Conservation (phyloP, 2,113 vertebrate species). For the Odontesthes bonariensis region DNA sequence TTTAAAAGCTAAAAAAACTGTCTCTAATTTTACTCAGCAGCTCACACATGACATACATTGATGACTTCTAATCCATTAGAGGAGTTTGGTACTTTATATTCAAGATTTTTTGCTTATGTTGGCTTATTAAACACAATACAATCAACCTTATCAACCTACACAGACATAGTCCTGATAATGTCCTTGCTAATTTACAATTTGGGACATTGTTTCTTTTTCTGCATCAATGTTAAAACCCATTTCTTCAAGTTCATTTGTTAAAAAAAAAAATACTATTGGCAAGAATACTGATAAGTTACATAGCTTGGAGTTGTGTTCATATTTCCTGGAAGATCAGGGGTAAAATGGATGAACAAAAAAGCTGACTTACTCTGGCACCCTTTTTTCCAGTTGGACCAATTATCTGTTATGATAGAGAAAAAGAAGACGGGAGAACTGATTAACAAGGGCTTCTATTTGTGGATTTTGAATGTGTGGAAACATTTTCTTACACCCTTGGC, state of each 20-base stretch:
- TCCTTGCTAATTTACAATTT: too few relatives aligned
- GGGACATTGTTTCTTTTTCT: too few relatives aligned
- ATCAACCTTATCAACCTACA: too few relatives aligned
- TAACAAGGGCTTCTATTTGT: background rate
- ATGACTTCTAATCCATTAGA: too few relatives aligned
- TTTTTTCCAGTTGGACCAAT: conserved; percentile 90
- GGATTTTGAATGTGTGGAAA: background rate
- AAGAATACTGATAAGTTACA: background rate
- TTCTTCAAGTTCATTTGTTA: too few relatives aligned
- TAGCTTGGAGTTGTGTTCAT: background rate
- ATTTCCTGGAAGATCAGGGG: background rate
- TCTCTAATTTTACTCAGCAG: background rate
- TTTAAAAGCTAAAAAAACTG: background rate
- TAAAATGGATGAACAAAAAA: background rate
- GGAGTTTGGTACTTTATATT: background rate
- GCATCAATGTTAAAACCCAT: too few relatives aligned
- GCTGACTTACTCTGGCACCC: conserved; percentile 83
- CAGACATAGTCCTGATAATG: too few relatives aligned
- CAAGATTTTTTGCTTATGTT: background rate
- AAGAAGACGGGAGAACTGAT: conserved; percentile 11
- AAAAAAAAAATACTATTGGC: background rate
- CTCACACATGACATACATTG: too few relatives aligned
- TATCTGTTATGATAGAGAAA: conserved; percentile 75
- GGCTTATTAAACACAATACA: background rate
- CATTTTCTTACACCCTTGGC: conserved; percentile 85